phyloP scores from a whole-genome alignment of 2,797 vertebrate species.

The Poeciliopsis paucimaculata region DNA sequence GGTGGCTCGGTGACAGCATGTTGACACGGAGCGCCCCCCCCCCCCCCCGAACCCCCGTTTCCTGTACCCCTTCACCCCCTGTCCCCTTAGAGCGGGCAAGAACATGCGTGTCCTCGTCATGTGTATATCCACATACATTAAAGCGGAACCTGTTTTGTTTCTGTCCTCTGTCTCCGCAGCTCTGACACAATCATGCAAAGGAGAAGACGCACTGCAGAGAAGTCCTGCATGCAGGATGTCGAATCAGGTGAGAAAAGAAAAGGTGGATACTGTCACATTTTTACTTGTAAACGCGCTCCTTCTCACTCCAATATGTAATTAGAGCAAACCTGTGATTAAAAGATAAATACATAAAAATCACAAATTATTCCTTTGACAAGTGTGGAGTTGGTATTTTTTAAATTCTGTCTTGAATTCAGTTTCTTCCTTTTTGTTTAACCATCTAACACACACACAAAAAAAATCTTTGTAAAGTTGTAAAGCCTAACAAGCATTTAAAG shows the following conservation, averaged over 20 bases:
- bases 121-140: slow-evolving; percentile 63
- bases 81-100: slow-evolving; percentile 36
- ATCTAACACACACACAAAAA: not conserved
- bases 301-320: not conserved
- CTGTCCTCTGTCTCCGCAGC: slow-evolving; percentile 32
- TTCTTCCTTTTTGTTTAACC: not conserved
- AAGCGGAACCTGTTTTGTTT: slow-evolving; percentile 42
- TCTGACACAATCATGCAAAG: slow-evolving; percentile 29
- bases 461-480: slow-evolving; percentile 7
- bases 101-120: slow-evolving; percentile 36
- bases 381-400: not conserved
- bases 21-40: slow-evolving; percentile 41
- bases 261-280: not conserved
- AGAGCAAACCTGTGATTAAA: not conserved
- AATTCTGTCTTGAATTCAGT: not conserved
- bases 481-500: slow-evolving; percentile 9
- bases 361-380: not conserved
- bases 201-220: slow-evolving; percentile 14
- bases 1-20: slow-evolving; percentile 50
- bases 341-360: slow-evolving; percentile 1
- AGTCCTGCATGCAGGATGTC: slow-evolving; percentile 30
- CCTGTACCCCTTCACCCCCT: slow-evolving; percentile 9
- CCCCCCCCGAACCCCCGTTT: slow-evolving; percentile 23
- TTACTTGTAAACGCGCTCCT: not conserved
- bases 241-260: slow-evolving; percentile 60